These are phyloP conservation scores for Urechis unicinctus DNA, from an alignment of 2,888 invertebrate species.

Conservation along the genomic window DNA sequence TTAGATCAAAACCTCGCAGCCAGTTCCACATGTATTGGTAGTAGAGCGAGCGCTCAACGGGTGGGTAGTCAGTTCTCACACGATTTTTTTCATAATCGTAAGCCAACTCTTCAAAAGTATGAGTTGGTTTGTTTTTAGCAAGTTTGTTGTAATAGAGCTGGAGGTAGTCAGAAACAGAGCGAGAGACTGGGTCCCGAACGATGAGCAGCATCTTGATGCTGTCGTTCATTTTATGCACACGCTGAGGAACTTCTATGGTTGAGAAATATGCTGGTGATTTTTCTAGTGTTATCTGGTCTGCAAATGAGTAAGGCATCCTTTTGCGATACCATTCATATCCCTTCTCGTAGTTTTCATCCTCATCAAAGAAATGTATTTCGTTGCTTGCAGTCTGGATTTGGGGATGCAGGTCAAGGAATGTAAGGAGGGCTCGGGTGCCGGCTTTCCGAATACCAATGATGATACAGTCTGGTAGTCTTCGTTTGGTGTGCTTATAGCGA, in stretches of 20 bases:
- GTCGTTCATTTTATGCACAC: conserved; percentile 89
- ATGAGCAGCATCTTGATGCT: conserved; percentile 82
- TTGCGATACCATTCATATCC: conserved; percentile 85
- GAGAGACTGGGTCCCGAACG: conserved; percentile 88
- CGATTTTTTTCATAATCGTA: conserved; percentile 35
- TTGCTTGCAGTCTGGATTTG: conserved; percentile 88
- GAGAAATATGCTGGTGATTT: conserved; percentile 98
- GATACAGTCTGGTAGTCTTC: background rate
- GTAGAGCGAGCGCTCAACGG: conserved; percentile 48
- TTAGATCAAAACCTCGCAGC: conserved; percentile 84
- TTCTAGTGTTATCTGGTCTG: conserved; percentile 89
- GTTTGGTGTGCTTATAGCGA: background rate
- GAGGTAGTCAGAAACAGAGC: conserved; percentile 96
- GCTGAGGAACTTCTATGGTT: conserved; percentile 88
- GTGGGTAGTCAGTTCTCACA: conserved; percentile 50
- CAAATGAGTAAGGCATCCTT: conserved; percentile 88
- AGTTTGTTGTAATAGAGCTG: conserved; percentile 65
- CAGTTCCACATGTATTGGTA: conserved; percentile 75
- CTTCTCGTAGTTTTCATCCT: conserved; percentile 66
- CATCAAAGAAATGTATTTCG: conserved; percentile 84
- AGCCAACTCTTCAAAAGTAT: conserved; percentile 47
- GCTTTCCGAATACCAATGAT: background rate
- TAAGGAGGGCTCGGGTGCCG: conserved; percentile 25
- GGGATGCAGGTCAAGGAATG: conserved; percentile 44
- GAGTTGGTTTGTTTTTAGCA: background rate